Base-by-base conservation (phyloP, 2,113 vertebrate genomes). In the Mystacornis crossleyi region DNA sequence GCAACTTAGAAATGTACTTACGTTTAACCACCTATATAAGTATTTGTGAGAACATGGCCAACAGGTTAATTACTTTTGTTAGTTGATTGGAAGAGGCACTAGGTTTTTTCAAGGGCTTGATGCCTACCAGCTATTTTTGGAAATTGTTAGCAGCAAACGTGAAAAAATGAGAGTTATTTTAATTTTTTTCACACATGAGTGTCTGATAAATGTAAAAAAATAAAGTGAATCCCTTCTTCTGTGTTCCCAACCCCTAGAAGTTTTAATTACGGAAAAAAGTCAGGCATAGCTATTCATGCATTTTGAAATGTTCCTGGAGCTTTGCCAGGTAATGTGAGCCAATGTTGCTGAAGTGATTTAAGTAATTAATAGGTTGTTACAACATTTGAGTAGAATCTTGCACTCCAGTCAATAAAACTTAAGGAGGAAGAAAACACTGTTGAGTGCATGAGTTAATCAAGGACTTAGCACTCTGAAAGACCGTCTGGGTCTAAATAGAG, bases 351-450 rank as follows among this genome's bases (percentile, higher is more conserved):
- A 93, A 97, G 82, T 92, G 91, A 96, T 95, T 93, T 90, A 78
- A 66, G 70, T 96, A 93, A 94, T 97, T 97, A 95, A 96, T 90
- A 90, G 86, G 34, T 87, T 89, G 82, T 91, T 94, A 80, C 75
- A 88, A 91, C 86, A 89, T 93, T 94, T 93, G 73, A 92, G 47
- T 91, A 70, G 84, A 81, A 86, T 81, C 81, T 91, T 95, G 50
- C 67, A 70, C 69, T 97, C 61, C 45, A 96, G 80, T 97, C 93
- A 93, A 90, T 96, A 94, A 95, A 97, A 93, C 57, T 95, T 96
- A 94, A 96, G 81, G 45, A 93, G 53, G 61, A 94, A 66, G 65
- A 94, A 95, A 92, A 73, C 50, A 84, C 43, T 89, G 61, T 60
- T 74, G 73, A 96, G 28, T 93, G 70, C 38, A 53, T 2, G 13